Evolutionary conservation across 2,797 vertebrate genomes (phyloP).

Genomic region (Hafferia zeledoni): DNA sequence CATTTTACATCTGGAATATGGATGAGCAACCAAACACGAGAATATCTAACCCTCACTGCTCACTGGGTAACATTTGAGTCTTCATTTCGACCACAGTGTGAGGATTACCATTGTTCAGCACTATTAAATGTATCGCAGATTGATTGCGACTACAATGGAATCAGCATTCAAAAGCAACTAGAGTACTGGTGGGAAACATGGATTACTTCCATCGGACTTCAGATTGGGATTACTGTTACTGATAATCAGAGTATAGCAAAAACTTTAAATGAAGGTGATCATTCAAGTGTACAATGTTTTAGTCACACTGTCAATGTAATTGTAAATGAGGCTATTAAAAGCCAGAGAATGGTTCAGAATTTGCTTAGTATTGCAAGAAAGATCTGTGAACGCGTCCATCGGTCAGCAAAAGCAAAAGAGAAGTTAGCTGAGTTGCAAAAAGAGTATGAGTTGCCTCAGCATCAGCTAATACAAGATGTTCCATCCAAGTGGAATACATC

Average conservation of each 20-base stretch:
- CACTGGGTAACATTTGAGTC: conserved; percentile 96
- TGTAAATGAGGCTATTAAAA: conserved; percentile 96
- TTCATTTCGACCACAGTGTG: conserved; percentile 86
- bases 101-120: conserved; percentile 94
- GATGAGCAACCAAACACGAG: conserved; percentile 94
- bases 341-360: conserved; percentile 97
- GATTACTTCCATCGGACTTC: conserved; percentile 91
- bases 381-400: conserved; percentile 93
- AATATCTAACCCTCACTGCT: conserved; percentile 94
- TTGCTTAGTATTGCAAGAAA: conserved; percentile 93
- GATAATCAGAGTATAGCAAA: conserved; percentile 88
- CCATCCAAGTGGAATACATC: conserved; percentile 95
- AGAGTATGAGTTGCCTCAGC: conserved; percentile 88
- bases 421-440: conserved; percentile 90
- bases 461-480: conserved; percentile 92
- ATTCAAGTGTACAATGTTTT: conserved; percentile 91
- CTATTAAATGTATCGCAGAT: conserved; percentile 92
- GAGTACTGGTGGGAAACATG: conserved; percentile 96
- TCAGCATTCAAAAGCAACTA: conserved; percentile 92
- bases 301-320: conserved; percentile 93
- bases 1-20: conserved; percentile 97
- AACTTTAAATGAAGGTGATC: conserved; percentile 89
- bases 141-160: conserved; percentile 90
- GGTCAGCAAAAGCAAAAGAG: conserved; percentile 90
- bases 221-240: conserved; percentile 93